Evolutionary conservation across 1,140 invertebrate species (phyloP), one percentile per base, ranked within the genome.

Genomic region (Philotrypesis tridentata): DNA sequence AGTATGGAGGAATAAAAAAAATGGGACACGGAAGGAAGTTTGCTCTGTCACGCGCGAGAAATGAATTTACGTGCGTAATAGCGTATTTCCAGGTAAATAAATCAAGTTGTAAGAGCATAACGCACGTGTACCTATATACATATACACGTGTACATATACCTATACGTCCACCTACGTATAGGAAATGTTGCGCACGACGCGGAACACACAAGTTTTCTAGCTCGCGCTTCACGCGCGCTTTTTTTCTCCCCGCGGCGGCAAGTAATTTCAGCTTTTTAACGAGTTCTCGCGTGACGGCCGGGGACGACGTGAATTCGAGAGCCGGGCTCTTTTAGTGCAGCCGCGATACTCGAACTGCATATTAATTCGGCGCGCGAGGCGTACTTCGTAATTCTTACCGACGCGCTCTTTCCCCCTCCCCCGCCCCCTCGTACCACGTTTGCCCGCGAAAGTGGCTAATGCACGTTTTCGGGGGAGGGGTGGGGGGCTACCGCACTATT

Each of bases 211-310:
- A 76, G 65, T 71, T 79, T 60, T 60, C 27, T 7, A 70, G 17
- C 25, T 67, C 3, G 67, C 14, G 65, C 8, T 27, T 9, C 27
- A 2, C 1, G 25, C 27, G 8, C 9, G 71, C 40, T 33, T 67
- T 71, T 60, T 63, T 9, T 5, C n/a, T 63, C 21, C 11, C 31
- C 1, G 21, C 65, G 40, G n/a, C 48, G 60, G 67, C 61, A 33
- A 80, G 71, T 80, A 74, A 80, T 80, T 80, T 80, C 60, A 75
- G 60, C 61, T 80, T 75, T 80, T 37, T 80, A 75, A 80, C 71
- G 71, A 80, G 72, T 80, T 80, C 7, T 43, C 9, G 71, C 33
- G 27, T n/a, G n/a, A n/a, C n/a, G n/a, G n/a, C n/a, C n/a, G 0
- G 4, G 23, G 25, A 27, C 75, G 33, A 43, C 63, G 23, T 27